phyloP scores from a whole-genome alignment of 2,113 vertebrate genomes.

The Oostethus manadensis region DNA sequence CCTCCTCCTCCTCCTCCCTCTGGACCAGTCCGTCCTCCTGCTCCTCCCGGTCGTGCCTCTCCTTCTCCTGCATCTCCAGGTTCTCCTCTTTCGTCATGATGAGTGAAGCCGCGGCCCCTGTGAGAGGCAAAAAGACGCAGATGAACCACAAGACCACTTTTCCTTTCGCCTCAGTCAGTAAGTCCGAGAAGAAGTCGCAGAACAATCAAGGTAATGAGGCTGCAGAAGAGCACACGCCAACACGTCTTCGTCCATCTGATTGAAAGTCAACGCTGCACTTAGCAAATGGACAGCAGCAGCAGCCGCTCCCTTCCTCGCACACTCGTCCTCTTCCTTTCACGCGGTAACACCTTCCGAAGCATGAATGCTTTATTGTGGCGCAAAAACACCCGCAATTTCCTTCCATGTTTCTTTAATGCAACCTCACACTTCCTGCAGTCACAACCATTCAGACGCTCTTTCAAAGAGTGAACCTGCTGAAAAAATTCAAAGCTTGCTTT shows the following conservation, averaged over 20 bases:
- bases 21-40: slow-evolving; percentile 51
- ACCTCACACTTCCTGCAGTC: too few species aligned
- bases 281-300: slow-evolving; percentile 29
- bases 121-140: background rate
- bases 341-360: background rate
- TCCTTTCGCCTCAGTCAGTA: background rate
- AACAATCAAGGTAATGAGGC: slow-evolving; percentile 1
- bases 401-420: too few species aligned
- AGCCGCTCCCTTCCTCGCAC: slow-evolving; percentile 14
- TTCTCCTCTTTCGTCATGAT: slow-evolving; percentile 67
- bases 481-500: background rate
- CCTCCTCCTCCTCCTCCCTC: slow-evolving; percentile 41
- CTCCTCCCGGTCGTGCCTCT: slow-evolving; percentile 54
- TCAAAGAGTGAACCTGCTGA: background rate
- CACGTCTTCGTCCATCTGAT: slow-evolving; percentile 19
- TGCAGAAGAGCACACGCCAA: slow-evolving; percentile 12
- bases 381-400: background rate
- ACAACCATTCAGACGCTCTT: background rate
- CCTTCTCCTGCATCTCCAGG: slow-evolving; percentile 60
- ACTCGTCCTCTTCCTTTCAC: background rate
- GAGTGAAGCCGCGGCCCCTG: slow-evolving; percentile 34
- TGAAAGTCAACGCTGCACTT: slow-evolving; percentile 33
- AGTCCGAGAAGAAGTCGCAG: background rate
- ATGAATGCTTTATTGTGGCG: too few species aligned
- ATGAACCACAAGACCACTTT: background rate